Percentiles rank a stretch among this genome's conserved stretches.
phyloP scores from a whole-genome alignment of 2,888 invertebrate genomes.

The Ennomos fuscantarius region DNA sequence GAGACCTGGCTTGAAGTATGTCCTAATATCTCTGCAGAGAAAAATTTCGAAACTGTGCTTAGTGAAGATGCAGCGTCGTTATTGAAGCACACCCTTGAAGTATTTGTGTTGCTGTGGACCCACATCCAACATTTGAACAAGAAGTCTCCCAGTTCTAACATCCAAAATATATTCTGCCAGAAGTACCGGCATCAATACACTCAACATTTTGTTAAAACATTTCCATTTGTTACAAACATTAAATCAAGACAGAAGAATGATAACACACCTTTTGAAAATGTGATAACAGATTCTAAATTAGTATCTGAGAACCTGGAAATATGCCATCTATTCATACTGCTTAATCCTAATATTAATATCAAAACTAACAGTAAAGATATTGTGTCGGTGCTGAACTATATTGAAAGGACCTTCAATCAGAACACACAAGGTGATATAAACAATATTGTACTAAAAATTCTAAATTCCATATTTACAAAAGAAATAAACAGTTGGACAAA shows the following conservation, averaged over 20 bases:
- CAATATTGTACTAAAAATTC: conserved; percentile 60
- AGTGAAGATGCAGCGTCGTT: conserved; percentile 87
- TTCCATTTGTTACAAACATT: conserved; percentile 84
- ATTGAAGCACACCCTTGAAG: conserved; percentile 86
- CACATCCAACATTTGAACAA: conserved; percentile 63
- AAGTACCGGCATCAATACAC: conserved; percentile 83
- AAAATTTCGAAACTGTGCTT: conserved; percentile 79
- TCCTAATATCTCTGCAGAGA: conserved; percentile 74
- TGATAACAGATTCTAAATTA: conserved; percentile 70
- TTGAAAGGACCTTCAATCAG: conserved; percentile 76
- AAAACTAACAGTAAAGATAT: conserved; percentile 68
- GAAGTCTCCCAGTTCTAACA: conserved; percentile 65
- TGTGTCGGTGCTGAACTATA: conserved; percentile 72
- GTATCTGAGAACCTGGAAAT: conserved; percentile 68
- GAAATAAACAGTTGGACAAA: conserved; percentile 71
- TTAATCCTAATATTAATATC: conserved; percentile 71
- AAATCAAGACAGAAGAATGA: conserved; percentile 60
- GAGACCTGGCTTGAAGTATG: conserved; percentile 94
- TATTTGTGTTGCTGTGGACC: conserved; percentile 86
- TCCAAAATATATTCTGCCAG: conserved; percentile 79
- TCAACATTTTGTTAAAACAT: conserved; percentile 83
- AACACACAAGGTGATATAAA: conserved; percentile 55
- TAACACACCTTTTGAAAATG: conserved; percentile 53
- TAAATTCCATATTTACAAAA: conserved; percentile 65
- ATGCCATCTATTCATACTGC: conserved; percentile 76